phyloP scores from a whole-genome alignment of 2,113 vertebrate genomes.

The Gadus chalcogrammus region DNA sequence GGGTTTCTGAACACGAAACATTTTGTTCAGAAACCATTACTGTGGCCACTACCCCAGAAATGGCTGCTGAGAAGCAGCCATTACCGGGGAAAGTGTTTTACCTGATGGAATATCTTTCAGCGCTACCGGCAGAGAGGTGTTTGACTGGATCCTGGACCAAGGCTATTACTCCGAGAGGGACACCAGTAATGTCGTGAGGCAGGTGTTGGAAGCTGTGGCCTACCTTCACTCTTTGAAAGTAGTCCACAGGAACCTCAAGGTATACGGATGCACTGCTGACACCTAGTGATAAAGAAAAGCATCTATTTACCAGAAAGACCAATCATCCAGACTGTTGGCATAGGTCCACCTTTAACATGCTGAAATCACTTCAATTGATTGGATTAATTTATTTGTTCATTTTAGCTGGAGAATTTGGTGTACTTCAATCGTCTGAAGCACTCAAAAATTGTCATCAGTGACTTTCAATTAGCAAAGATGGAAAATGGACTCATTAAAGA shows the following conservation, averaged over 20 bases:
- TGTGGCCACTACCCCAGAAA: neutral
- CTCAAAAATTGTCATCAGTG: slow-evolving; percentile 98
- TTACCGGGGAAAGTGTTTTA: neutral
- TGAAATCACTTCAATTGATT: neutral
- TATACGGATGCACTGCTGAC: slow-evolving; percentile 53
- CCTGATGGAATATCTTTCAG: slow-evolving; percentile 57
- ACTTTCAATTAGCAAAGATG: slow-evolving; percentile 96
- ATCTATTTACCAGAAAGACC: slow-evolving; percentile 23
- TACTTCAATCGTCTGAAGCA: slow-evolving; percentile 98
- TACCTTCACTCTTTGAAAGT: slow-evolving; percentile 96
- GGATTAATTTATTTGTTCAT: slow-evolving; percentile 13
- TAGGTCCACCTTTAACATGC: neutral
- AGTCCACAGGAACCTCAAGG: slow-evolving; percentile 96
- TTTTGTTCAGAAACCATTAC: neutral
- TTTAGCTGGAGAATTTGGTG: slow-evolving; percentile 93
- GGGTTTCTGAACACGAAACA: neutral
- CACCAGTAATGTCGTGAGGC: slow-evolving; percentile 97
- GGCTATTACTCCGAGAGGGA: slow-evolving; percentile 97
- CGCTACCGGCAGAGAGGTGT: slow-evolving; percentile 94
- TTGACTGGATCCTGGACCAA: slow-evolving; percentile 98
- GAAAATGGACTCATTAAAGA: slow-evolving; percentile 96
- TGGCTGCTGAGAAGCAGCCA: slow-evolving; percentile 3
- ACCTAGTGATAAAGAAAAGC: slow-evolving; percentile 40
- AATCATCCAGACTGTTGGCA: neutral
- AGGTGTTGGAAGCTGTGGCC: slow-evolving; percentile 93